A percentile compares a stretch with the other conserved stretches of the same genome.
These are phyloP conservation scores for Engraulis encrasicolus DNA, from an alignment of 2,113 vertebrate genomes.

Conservation along the genomic window DNA sequence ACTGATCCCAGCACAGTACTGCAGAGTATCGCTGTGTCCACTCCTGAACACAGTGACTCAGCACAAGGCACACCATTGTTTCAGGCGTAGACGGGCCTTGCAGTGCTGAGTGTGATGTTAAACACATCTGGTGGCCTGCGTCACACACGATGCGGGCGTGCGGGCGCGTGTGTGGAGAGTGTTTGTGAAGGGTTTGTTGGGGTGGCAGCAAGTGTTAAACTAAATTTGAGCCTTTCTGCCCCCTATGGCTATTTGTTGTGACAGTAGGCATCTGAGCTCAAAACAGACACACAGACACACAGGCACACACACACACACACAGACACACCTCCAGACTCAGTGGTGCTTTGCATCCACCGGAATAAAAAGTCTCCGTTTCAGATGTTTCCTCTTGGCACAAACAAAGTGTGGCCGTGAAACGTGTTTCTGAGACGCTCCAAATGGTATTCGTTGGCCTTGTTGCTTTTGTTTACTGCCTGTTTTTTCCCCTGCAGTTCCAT, in stretches of 20 bases:
- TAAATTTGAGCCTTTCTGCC: background rate
- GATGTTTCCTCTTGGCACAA: constrained; percentile 15
- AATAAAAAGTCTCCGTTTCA: background rate
- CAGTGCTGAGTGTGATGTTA: constrained; percentile 56
- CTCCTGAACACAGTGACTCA: constrained; percentile 42
- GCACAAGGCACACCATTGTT: constrained; percentile 68
- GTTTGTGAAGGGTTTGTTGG: background rate
- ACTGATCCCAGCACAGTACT: too few relatives aligned
- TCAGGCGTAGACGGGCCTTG: constrained; percentile 52
- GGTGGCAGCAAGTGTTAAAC: background rate
- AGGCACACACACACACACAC: background rate
- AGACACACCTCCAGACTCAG: background rate
- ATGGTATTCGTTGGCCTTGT: background rate
- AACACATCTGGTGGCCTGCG: constrained; percentile 59
- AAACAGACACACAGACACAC: background rate
- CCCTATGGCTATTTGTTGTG: background rate
- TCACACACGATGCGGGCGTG: constrained; percentile 14
- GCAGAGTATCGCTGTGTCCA: background rate
- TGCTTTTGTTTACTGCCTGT: background rate
- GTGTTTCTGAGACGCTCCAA: background rate
- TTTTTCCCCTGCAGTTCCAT: background rate
- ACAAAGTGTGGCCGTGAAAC: background rate
- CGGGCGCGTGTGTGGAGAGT: background rate
- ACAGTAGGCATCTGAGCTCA: background rate
- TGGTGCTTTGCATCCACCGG: background rate